Percentiles rank a stretch among this genome's conserved stretches.
phyloP scores from a whole-genome alignment of 2,888 invertebrate genomes.

The Marronus borbonicus region DNA sequence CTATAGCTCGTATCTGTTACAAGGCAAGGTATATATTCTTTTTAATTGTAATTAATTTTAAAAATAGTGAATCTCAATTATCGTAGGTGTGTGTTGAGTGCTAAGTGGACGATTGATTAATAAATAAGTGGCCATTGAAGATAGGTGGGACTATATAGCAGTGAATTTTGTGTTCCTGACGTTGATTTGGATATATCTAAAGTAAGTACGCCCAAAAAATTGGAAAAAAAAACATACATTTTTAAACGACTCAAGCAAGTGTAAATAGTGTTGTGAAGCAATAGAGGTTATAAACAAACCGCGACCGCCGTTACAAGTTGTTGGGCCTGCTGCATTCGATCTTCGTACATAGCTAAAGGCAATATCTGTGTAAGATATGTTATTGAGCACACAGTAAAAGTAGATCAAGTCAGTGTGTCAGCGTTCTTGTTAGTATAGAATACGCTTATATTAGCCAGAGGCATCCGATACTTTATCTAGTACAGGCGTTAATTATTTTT shows the following conservation, averaged over 20 bases:
- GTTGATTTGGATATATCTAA: constrained; percentile 33
- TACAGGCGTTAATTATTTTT: constrained; percentile 37
- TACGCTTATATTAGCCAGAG: constrained; percentile 27
- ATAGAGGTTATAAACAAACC: constrained; percentile 29
- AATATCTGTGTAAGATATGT: constrained; percentile 66
- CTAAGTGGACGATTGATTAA: constrained; percentile 11
- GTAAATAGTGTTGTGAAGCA: constrained; percentile 6
- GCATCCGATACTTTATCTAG: constrained; percentile 47
- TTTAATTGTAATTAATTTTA: constrained; percentile 8
- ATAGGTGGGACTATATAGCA: constrained; percentile 16
- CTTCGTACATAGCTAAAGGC: constrained; percentile 48
- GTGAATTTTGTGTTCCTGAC: constrained; percentile 30
- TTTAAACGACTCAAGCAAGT: background rate
- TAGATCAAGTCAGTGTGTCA: constrained; percentile 73
- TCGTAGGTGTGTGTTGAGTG: constrained; percentile 27
- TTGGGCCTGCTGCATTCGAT: constrained; percentile 37
- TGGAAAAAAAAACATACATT: background rate
- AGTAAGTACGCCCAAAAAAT: constrained; percentile 29
- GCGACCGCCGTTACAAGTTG: constrained; percentile 33
- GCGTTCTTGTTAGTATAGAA: constrained; percentile 60
- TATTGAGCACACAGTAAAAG: constrained; percentile 70
- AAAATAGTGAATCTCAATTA: constrained; percentile 5
- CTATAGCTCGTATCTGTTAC: constrained; percentile 48
- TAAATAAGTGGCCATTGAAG: background rate
- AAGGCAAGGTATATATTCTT: constrained; percentile 1